Evolutionary conservation across 1,140 invertebrate genomes (phyloP), one percentile per base, ranked within the genome.

Genomic region (Tetranychus urticae): DNA sequence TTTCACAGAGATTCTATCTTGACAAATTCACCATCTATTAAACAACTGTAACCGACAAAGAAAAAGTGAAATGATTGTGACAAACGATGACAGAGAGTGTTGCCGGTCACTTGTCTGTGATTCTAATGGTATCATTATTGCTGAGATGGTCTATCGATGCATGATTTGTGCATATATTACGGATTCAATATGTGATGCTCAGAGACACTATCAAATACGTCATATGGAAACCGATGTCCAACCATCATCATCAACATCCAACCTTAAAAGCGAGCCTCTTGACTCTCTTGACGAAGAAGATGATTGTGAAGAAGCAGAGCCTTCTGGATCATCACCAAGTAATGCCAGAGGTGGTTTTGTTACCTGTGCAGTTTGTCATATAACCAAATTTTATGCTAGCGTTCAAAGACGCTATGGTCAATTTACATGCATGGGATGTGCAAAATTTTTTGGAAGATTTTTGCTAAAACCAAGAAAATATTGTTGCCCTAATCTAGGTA

Each of bases 381-480:
- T 82, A 45, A 78, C 84, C n/a, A 75, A 84, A 37, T 82, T 81
- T 68, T 84, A 83, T 70, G 80, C 80, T 14, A 46, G 50, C 33
- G 59, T 61, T 12, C 61, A 66, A 61, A 63, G 65, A 60, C 57
- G 64, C 13, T 87, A 85, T 71, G 84, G 84, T 14, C 59, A 60
- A 42, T 60, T 60, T 34, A 60, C 59, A 45, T 63, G 35, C 47
- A 64, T 61, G 63, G 63, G 63, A 35, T 64, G 63, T 60, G 63
- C 63, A 5, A 64, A 64, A 42, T 64, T 64, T 60, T 64, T 64
- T 39, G 64, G 62, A n/a, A 42, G 63, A 35, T 64, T 64, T 50
- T 36, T 54, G 34, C 31, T 56, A 8, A 64, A 64, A 54, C 63
- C 63, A n/a, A 10, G 39, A 42, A 59, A 62, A 48, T 64, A 58